Evolutionary conservation across 2,113 vertebrate species (phyloP).

Genomic region (Calcarius ornatus): DNA sequence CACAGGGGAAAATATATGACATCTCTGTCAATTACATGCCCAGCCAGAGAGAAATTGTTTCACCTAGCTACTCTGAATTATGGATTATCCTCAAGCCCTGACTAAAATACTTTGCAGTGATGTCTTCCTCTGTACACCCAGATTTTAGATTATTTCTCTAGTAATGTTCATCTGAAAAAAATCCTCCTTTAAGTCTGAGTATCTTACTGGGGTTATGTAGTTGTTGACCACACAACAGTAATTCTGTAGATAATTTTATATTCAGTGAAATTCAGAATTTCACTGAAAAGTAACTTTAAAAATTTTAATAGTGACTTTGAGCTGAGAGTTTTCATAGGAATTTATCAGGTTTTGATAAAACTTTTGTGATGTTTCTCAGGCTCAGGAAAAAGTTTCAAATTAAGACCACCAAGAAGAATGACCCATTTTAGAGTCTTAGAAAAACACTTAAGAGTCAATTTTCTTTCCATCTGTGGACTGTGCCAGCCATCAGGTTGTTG

Average conservation of each 20-base stretch:
- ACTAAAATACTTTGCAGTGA: not conserved
- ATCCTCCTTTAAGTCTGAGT: not conserved
- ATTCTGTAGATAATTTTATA: not conserved
- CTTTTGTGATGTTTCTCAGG: not conserved
- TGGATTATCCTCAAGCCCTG: not conserved
- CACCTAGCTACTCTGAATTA: not conserved
- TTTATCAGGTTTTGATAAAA: not conserved
- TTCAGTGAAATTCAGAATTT: not conserved
- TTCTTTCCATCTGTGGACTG: not conserved
- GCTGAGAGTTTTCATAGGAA: not conserved
- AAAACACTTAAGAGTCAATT: not conserved
- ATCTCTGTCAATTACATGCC: not conserved
- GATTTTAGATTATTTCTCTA: not conserved
- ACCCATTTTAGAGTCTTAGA: not conserved
- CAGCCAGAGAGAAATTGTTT: not conserved
- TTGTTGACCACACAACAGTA: not conserved
- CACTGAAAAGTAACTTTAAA: not conserved
- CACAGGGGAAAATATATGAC: not conserved
- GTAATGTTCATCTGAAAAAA: not conserved
- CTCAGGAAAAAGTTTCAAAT: not conserved
- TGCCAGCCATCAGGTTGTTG: not conserved
- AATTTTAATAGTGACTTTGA: not conserved
- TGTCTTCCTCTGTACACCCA: not conserved
- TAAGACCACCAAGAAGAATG: not conserved
- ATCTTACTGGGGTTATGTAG: not conserved